Percentiles rank a stretch among this genome's conserved stretches.
These are phyloP conservation scores for Disparrhopalites patrizii DNA, from an alignment of 2,888 invertebrate species.

Conservation along the genomic window DNA sequence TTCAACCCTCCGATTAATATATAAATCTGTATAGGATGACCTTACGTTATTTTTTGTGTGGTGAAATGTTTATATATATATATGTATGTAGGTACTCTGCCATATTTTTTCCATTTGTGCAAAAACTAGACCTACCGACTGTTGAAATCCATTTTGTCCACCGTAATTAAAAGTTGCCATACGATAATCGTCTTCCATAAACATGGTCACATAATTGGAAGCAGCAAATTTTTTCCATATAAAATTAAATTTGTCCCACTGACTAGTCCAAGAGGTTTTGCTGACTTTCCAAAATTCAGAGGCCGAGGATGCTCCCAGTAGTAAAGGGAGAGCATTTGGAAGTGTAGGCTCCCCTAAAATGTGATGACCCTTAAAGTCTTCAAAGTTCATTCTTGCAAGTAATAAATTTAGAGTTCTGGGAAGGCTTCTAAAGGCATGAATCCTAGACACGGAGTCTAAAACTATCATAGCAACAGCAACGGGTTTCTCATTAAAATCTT, in stretches of 20 bases:
- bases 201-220: conserved; percentile 70
- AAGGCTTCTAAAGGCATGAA: conserved; percentile 71
- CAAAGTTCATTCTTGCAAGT: conserved; percentile 55
- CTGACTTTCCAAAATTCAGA: conserved; percentile 8
- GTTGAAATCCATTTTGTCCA: conserved; percentile 63
- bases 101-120: too few species aligned
- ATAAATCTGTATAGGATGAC: too few species aligned
- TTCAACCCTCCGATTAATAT: not conserved
- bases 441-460: conserved; percentile 77
- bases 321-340: conserved; percentile 78
- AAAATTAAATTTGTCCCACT: conserved; percentile 66
- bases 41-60: too few species aligned
- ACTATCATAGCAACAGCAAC: conserved; percentile 59
- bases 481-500: conserved; percentile 7
- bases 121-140: not conserved
- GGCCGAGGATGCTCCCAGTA: conserved; percentile 58
- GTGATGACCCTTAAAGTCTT: conserved; percentile 15
- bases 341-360: conserved; percentile 57
- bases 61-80: too few species aligned
- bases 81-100: too few species aligned
- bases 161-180: conserved; percentile 70
- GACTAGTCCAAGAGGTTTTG: conserved; percentile 46
- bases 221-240: conserved; percentile 71
- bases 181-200: conserved; percentile 68
- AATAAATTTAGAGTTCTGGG: conserved; percentile 66